These are phyloP conservation scores for Venusia cambrica DNA, from an alignment of 2,888 invertebrate genomes.

Conservation along the genomic window DNA sequence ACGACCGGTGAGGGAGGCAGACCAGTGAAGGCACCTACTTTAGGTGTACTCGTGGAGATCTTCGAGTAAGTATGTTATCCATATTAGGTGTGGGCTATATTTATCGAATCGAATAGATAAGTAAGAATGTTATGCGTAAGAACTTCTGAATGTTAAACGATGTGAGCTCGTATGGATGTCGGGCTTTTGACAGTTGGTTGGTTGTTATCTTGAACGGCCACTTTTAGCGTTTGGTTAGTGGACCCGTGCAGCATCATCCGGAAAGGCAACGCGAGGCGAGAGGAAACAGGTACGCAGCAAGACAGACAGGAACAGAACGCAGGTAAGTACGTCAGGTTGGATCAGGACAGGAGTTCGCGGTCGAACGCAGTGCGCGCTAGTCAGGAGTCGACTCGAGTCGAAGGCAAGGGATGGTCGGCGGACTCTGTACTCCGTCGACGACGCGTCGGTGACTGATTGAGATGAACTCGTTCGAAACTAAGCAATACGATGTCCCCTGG, in stretches of 20 bases:
- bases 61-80: slow-evolving; percentile 40
- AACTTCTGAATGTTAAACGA: slow-evolving; percentile 66
- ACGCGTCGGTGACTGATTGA: slow-evolving; percentile 76
- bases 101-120: slow-evolving; percentile 69
- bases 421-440: slow-evolving; percentile 44
- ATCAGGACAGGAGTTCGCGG: no score
- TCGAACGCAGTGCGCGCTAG: slow-evolving; percentile 47
- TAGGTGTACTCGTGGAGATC: slow-evolving; percentile 60
- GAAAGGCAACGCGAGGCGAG: slow-evolving; percentile 49
- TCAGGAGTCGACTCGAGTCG: slow-evolving; percentile 59
- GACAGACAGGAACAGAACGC: slow-evolving; percentile 19
- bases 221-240: slow-evolving; percentile 67
- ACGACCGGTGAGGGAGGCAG: slow-evolving; percentile 40
- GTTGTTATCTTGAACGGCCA: slow-evolving; percentile 67
- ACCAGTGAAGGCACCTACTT: slow-evolving; percentile 52
- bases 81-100: slow-evolving; percentile 77
- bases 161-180: slow-evolving; percentile 66
- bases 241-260: slow-evolving; percentile 58
- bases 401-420: slow-evolving; percentile 49
- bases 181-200: slow-evolving; percentile 66
- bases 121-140: slow-evolving; percentile 68
- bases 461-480: slow-evolving; percentile 63
- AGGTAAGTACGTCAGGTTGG: slow-evolving; percentile 38
- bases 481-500: slow-evolving; percentile 75
- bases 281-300: slow-evolving; percentile 45